Evolutionary conservation across 2,797 vertebrate species (phyloP).

Genomic region (Hozukius guyotensis): DNA sequence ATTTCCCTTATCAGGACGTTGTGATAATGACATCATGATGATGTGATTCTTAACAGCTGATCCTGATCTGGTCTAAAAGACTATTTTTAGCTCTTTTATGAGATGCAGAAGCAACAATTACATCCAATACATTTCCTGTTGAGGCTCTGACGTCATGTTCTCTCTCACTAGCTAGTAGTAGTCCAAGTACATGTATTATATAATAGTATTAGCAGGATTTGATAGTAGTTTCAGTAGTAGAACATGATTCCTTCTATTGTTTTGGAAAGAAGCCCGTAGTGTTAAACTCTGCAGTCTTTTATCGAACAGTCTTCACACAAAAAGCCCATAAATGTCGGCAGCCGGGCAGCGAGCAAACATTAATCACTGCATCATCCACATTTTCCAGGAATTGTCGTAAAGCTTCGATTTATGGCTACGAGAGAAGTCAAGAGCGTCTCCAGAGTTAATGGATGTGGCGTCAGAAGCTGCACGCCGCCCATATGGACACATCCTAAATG

Average conservation of each 20-base stretch:
- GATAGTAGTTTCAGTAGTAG: background rate
- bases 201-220: background rate
- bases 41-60: background rate
- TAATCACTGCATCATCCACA: background rate
- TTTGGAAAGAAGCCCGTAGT: background rate
- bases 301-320: background rate
- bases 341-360: background rate
- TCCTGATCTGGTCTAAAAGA: background rate
- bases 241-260: background rate
- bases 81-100: background rate
- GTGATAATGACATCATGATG: background rate
- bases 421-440: background rate
- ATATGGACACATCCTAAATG: background rate
- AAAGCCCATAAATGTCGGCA: background rate
- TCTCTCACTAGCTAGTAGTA: background rate
- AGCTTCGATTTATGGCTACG: background rate
- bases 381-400: conserved; percentile 17
- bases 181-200: background rate
- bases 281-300: background rate
- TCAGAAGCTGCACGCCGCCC: background rate
- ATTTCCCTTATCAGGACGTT: background rate
- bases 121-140: background rate
- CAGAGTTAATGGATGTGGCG: background rate
- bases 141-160: background rate
- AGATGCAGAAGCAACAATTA: background rate